Conservation (phyloP, 2,797 vertebrate species). For the Hafferia zeledoni region DNA sequence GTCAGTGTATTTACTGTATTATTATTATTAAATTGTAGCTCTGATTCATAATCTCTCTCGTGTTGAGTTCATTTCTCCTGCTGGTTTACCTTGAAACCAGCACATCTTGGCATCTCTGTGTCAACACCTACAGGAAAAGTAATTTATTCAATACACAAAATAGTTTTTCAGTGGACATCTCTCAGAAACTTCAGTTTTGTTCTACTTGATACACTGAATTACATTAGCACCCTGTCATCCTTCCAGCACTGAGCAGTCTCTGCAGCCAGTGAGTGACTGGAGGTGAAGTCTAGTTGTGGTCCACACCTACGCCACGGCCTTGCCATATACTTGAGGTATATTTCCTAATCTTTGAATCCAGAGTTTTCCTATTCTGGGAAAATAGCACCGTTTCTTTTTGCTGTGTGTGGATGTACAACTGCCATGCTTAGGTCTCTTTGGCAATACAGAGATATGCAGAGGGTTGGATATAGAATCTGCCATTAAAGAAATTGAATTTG, state of each 20-base stretch:
- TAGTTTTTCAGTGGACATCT: neutral
- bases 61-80: too few relatives aligned
- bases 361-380: neutral
- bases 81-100: too few relatives aligned
- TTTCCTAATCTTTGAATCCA: neutral
- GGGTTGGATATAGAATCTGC: neutral
- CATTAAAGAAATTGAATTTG: neutral
- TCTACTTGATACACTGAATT: neutral
- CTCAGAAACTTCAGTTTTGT: neutral
- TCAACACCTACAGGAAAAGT: neutral
- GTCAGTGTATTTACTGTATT: too few relatives aligned
- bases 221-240: neutral
- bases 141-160: neutral
- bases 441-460: neutral
- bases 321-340: neutral
- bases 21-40: too few relatives aligned
- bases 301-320: neutral
- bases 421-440: neutral
- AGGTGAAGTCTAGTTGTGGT: neutral
- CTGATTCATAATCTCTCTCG: too few relatives aligned
- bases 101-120: neutral
- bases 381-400: neutral
- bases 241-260: neutral
- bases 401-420: accelerated
- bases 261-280: neutral